Base-by-base conservation (phyloP, 1,140 invertebrate genomes). In the Temnothorax longispinosus region DNA sequence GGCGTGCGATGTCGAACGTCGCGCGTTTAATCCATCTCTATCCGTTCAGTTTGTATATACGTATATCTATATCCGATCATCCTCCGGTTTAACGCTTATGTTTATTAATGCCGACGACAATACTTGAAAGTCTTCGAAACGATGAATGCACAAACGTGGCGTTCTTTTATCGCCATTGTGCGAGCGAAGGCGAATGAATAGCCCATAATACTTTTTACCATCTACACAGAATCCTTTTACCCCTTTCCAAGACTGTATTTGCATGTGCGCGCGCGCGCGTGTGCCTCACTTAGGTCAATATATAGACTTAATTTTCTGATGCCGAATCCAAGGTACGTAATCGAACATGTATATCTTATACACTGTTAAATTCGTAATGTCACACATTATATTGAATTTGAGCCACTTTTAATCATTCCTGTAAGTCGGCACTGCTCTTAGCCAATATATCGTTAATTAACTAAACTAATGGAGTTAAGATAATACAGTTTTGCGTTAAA, bases 81-180 rank as follows among this genome's bases (percentile, higher is more conserved):
- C 41, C 72, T 15, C 5, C 21, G 52, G 72, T 50, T 47, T 32
- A 65, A 78, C 10, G 41, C 41, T 78, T 65, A 65, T 78, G 75
- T 78, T 78, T 78, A 78, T 78, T 65, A 64, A 78, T 65, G 41
- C 44, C 41, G 44, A 18, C 58, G 56, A 64, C 60, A 65, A 50
- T 35, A 38, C 4, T 35, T 27, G 60, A 78, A 50, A 78, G 44
- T 78, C 18, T 65, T 47, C 41, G 41, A 35, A 62, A 56, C 38
- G 54, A 62, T 41, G 56, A 77, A 47, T 65, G 41, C 41, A 50
- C 21, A 6, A 15, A 41, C 38, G 8, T 60, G 74, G 50, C 41
- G 27, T 65, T 47, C 60, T 65, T 65, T 35, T 13, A 50, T 8
- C 76, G 41, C 41, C 32, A 65, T 77, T 47, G 58, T 50, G 27